Conservation (phyloP, 2,797 vertebrate species). For the Ficedula albicollis region DNA sequence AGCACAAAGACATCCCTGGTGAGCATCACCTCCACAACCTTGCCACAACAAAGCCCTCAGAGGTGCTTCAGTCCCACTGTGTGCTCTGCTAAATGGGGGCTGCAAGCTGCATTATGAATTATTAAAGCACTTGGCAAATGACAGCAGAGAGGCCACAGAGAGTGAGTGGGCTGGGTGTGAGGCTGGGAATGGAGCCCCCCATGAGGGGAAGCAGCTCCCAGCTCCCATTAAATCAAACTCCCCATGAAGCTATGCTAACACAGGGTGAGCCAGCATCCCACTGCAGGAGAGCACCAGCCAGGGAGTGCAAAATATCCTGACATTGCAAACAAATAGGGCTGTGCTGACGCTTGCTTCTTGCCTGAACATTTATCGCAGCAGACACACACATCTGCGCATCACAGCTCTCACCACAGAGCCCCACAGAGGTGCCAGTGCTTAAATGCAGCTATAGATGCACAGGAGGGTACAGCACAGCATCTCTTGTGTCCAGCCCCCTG, state of each 20-base stretch:
- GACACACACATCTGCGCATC: background rate
- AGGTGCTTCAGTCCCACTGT: background rate
- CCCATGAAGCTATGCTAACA: background rate
- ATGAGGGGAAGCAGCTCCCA: background rate
- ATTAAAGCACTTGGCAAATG: background rate
- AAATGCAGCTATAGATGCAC: background rate
- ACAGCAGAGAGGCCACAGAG: slow-evolving; percentile 4
- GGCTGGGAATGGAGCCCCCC: background rate
- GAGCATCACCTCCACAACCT: background rate
- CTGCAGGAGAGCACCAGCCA: background rate
- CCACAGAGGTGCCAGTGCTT: background rate
- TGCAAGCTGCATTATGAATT: slow-evolving; percentile 18
- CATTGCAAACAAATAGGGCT: background rate
- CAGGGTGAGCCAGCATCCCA: background rate
- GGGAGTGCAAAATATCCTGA: background rate
- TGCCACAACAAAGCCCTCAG: background rate
- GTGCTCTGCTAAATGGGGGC: background rate
- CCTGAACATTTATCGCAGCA: background rate
- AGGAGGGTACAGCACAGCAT: background rate
- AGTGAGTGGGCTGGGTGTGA: background rate
- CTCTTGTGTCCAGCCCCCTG: fast-evolving
- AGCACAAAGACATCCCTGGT: background rate
- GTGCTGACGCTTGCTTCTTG: background rate
- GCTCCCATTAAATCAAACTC: background rate
- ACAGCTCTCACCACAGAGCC: background rate